Evolutionary conservation across 2,797 vertebrate species (phyloP), one percentile per base, ranked within the genome.

Genomic region (Parauchenoglanis punctatus): DNA sequence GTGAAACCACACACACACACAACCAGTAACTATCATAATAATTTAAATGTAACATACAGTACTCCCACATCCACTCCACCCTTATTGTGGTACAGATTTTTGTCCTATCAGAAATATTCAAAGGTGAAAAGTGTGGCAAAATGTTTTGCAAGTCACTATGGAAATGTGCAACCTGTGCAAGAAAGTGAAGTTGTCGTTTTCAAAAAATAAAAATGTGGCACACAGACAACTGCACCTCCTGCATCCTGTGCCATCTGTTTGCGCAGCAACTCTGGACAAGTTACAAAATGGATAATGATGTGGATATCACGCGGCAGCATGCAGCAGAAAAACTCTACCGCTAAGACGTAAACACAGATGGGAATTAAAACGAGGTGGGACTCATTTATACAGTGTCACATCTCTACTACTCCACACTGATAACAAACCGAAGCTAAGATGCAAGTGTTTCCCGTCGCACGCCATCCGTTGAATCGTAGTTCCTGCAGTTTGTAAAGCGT

Each of bases 191-290:
- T 88, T 83, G 81, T 81, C 44, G 52, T 88, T 78, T 35, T 31
- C 18, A 40, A 87, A 86, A 88, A 86, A 65, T 82, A 86, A 95
- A 94, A 95, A 93, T 93, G 94, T 94, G 94, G 94, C 94, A 92
- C 93, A 91, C 91, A 92, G 90, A 93, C 93, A 94, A 93, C 88
- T 92, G 94, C 83, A 92, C 94, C 93, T 95, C 95, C 95, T 94
- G 95, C 95, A 93, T 95, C 90, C 91, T 91, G 92, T 90, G 90
- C 95, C 95, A 96, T 96, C 95, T 96, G 96, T 94, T 94, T 90
- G 88, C 92, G 92, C 87, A 92, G 91, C 93, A 92, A 93, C 94
- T 95, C 94, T 94, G 95, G 94, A 94, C 91, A 89, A 84, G 83
- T 88, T 93, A 94, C 95, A 95, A 94, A 96, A 95, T 92, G 93